Base-by-base conservation (phyloP, 2,113 vertebrate genomes). In the Halcyon senegalensis region DNA sequence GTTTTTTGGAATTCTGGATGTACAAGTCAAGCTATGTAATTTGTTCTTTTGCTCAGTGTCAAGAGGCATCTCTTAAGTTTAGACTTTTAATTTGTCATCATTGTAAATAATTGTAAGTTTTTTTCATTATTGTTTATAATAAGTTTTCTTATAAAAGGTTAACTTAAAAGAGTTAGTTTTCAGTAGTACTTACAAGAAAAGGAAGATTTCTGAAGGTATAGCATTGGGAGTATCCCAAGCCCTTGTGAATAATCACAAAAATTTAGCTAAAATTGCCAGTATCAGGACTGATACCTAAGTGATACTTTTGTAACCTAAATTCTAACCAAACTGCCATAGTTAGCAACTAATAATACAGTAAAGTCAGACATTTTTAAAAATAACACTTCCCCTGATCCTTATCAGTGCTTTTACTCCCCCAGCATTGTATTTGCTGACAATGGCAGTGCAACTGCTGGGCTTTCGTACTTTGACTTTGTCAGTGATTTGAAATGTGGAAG, bases 351-450 rank as follows among this genome's bases (percentile, higher is more conserved):
- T 60, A 92, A 88, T 77, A 73, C 50, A 80, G 43, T 62, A 30
- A 48, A 94, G 56, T 79, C 66, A 58, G 70, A 21, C 25, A 3
- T 55, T 89, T 93, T 94, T 93, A 70, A 94, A 94, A 93, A 90
- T 67, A 74, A 51, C 72, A 21, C 56, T 86, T 93, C 60, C 82
- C 92, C 63, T 73, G 87, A 93, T 93, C 46, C n/a, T 86, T 85
- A 82, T 93, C 64, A 81, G 43, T 37, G n/a, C 55, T 83, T 68
- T 90, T 84, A 46, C 43, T 37, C 55, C 62, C 58, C 64, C 44
- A 55, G 27, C 53, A 79, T 83, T 96, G 81, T 94, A 16, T 87
- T 86, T 64, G 75, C 72, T 94, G 93, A 88, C 72, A 93, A 86
- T 84, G 84, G 87, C 59, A 19, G 30, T 43, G 55, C 58, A 82